Base-by-base conservation (phyloP, 1,140 invertebrate genomes). In the Calliphora vicina region DNA sequence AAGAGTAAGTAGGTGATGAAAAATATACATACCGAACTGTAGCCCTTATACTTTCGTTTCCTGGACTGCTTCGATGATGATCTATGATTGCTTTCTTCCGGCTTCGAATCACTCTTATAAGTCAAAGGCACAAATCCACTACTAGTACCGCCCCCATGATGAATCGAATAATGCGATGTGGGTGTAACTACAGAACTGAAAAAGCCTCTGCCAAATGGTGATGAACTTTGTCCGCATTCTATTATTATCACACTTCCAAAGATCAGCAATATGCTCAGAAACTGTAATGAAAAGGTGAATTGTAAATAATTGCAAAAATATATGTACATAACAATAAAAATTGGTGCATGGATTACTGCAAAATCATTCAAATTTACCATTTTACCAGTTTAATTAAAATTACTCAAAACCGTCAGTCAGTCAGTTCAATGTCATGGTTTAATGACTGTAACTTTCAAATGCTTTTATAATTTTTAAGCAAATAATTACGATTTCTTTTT, bases 41-140 rank as follows among this genome's bases (percentile, higher is more conserved):
- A 87, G 13, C 85, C 85, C 26, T 87, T 87, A 82, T 88, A 89
- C 17, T 85, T 85, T 0, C 82, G 81, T 80, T 89, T 89, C 85
- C 88, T 89, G 9, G 87, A 84, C 80, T 87, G 86, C 73, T 88
- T 88, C 15, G 73, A 83, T 6, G 87, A 81, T 27, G 86, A 85
- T 17, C 86, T 87, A 8, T 86, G 88, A 42, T 88, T 89, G 78
- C 86, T 89, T 74, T 89, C 88, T 10, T 89, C 89, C 1, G 85
- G 85, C 50, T 86, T 85, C 83, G 88, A 83, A 84, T 89, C 88
- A 10, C 84, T 78, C 43, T 57, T 81, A 20, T 81, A 81, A 0
- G 80, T 29, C 50, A 67, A 67, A 9, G 80, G 80, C 5, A 67
- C 25, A 67, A 61, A 81, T 0, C 80, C 80, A 29, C 78, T 50